Percentiles rank a stretch among this genome's conserved stretches.
Evolutionary conservation across 2,113 vertebrate species (phyloP).

Genomic region (Megaceryle torquata): DNA sequence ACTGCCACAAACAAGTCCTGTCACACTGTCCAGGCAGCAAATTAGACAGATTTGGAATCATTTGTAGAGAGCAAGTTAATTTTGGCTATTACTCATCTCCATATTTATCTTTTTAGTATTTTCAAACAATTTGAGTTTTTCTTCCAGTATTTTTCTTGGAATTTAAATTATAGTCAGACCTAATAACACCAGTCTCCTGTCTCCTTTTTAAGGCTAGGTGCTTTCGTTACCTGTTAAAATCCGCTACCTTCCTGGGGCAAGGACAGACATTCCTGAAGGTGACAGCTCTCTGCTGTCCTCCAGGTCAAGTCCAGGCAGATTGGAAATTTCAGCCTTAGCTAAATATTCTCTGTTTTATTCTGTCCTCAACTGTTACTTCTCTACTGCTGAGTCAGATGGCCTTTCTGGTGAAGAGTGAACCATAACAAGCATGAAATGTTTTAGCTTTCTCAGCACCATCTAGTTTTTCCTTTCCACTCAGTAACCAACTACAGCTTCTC

Average conservation of each 20-base stretch:
- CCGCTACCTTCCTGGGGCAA: neutral
- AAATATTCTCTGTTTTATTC: neutral
- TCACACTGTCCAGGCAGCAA: neutral
- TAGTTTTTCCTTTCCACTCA: neutral
- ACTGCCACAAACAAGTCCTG: neutral
- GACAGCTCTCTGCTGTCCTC: fast-evolving
- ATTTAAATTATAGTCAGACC: neutral
- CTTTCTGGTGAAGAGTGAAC: neutral
- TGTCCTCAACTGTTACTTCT: neutral
- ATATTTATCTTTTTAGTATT: neutral
- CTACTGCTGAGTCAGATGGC: neutral
- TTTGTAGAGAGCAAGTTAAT: neutral
- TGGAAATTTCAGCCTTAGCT: neutral
- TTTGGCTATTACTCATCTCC: neutral
- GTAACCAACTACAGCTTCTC: neutral
- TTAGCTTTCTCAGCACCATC: neutral
- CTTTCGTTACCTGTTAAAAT: neutral
- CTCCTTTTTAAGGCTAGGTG: neutral
- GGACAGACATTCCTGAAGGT: neutral
- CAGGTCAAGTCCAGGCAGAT: neutral
- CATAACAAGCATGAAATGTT: neutral
- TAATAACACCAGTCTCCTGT: neutral
- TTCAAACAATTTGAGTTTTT: neutral
- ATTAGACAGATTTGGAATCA: neutral
- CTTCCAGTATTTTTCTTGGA: slow-evolving; percentile 13